Evolutionary conservation across 2,113 vertebrate species (phyloP), one percentile per base, ranked within the genome.

Genomic region (Misgurnus mizolepis): DNA sequence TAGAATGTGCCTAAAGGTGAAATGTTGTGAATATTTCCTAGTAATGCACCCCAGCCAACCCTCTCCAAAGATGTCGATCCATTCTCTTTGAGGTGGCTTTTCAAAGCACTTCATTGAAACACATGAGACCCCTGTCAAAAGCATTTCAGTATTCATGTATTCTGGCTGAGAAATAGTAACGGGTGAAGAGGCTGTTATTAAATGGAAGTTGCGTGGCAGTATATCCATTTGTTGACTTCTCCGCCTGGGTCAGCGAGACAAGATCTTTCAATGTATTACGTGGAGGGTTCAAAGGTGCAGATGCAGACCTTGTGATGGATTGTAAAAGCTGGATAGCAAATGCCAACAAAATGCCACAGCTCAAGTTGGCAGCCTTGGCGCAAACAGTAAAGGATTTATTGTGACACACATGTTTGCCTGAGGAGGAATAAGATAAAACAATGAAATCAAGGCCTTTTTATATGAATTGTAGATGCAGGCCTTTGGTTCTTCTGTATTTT

Each of bases 91-190:
- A 53, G 73, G 50, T 15, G 56, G 11, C 64, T 67, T 67, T 18
- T 47, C 73, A 78, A 69, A 61, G 80, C 17, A 22, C 43, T 67
- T 76, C 69, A 82, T 55, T 68, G 43, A 70, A 66, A 64, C 62
- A 27, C 60, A 45, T 72, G 34, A 74, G 7, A 27, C 58, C 55
- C 76, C 76, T 72, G 70, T 62, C 66, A 62, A 83, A 81, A 62
- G 47, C 50, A 27, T 80, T 80, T 86, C 49, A 18, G 78, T 81
- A 84, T 84, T 87, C 76, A 89, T 85, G 79, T 68, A 86, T 81
- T 83, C 65, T 14, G 41, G 56, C 78, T 70, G 60, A 41, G 49
- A n/a, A 65, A 5, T 53, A 74, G 76, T 50, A 73, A 62, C 69
- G 76, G 73, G 76, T 79, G 45, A 83, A 83, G 72, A 70, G 50